phyloP scores from a whole-genome alignment of 2,113 vertebrate species.

The Dipodomys ordii region DNA sequence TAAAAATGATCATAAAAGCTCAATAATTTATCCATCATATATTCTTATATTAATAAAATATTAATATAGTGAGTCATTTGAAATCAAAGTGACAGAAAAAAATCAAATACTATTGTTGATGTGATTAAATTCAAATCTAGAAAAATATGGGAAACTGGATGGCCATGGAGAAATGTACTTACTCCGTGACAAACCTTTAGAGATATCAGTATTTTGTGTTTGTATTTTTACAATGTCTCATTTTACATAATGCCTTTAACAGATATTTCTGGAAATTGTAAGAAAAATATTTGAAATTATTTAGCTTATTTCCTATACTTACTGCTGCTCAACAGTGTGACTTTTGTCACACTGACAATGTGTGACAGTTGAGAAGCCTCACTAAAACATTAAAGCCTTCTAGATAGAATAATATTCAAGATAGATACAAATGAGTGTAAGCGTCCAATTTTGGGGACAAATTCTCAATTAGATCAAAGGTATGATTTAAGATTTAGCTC shows the following conservation, averaged over 20 bases:
- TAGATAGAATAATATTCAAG: constrained; percentile 68
- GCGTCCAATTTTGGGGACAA: constrained; percentile 71
- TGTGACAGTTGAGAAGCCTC: constrained; percentile 45
- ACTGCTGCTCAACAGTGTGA: background rate
- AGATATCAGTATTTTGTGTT: constrained; percentile 3
- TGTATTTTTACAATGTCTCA: constrained; percentile 56
- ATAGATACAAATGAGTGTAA: constrained; percentile 72
- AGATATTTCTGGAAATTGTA: constrained; percentile 47
- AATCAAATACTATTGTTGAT: constrained; percentile 82
- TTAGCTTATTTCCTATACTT: constrained; percentile 18
- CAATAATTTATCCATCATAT: constrained; percentile 85
- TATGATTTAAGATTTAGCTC: constrained; percentile 76
- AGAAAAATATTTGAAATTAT: constrained; percentile 47
- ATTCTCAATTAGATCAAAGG: constrained; percentile 80
- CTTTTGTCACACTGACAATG: constrained; percentile 63
- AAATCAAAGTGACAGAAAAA: constrained; percentile 81
- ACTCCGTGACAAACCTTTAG: constrained; percentile 53
- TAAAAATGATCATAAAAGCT: constrained; percentile 79
- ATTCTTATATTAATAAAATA: constrained; percentile 84
- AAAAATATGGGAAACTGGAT: constrained; percentile 65
- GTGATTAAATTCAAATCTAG: constrained; percentile 78
- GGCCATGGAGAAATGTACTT: constrained; percentile 68
- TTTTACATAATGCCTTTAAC: constrained; percentile 52
- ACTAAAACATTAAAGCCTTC: constrained; percentile 60
- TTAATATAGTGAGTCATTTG: constrained; percentile 83